Conservation (phyloP, 2,888 invertebrate genomes). For the Spilarctia lutea region DNA sequence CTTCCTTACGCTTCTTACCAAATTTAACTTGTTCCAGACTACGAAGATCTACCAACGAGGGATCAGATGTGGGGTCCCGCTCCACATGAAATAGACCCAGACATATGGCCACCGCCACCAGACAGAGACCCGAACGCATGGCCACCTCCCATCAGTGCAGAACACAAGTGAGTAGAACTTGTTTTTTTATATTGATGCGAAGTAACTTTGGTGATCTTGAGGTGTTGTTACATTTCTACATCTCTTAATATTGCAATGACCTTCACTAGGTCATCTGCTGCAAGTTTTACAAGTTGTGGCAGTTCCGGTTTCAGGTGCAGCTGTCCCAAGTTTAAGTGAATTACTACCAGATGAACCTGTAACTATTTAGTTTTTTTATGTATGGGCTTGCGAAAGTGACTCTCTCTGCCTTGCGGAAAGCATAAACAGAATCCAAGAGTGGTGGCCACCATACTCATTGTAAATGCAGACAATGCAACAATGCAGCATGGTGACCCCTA, state of each 20-base stretch:
- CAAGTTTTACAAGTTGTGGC: too few species aligned
- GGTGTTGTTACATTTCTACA: neutral
- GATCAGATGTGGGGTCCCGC: constrained; percentile 81
- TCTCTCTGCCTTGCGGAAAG: too few species aligned
- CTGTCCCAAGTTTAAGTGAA: too few species aligned
- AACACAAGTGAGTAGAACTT: constrained; percentile 87
- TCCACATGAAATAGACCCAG: constrained; percentile 89
- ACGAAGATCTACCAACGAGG: constrained; percentile 80
- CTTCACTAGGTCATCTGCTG: neutral
- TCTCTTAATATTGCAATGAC: neutral
- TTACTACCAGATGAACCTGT: too few species aligned
- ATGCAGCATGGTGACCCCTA: too few species aligned
- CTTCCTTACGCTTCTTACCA: neutral
- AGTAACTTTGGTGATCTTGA: neutral
- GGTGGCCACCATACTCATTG: too few species aligned
- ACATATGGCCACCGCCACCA: constrained; percentile 91
- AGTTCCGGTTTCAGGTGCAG: too few species aligned
- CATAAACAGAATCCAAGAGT: too few species aligned
- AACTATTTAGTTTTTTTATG: too few species aligned
- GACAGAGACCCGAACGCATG: constrained; percentile 93
- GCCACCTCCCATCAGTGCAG: constrained; percentile 93
- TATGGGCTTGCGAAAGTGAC: too few species aligned
- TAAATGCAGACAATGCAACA: too few species aligned
- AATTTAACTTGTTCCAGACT: constrained; percentile 66
- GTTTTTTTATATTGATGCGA: neutral